Percentiles rank a stretch among this genome's conserved stretches.
These are phyloP conservation scores for Chrysocyon brachyurus DNA, from an alignment of 2,797 vertebrate genomes.

Conservation along the genomic window DNA sequence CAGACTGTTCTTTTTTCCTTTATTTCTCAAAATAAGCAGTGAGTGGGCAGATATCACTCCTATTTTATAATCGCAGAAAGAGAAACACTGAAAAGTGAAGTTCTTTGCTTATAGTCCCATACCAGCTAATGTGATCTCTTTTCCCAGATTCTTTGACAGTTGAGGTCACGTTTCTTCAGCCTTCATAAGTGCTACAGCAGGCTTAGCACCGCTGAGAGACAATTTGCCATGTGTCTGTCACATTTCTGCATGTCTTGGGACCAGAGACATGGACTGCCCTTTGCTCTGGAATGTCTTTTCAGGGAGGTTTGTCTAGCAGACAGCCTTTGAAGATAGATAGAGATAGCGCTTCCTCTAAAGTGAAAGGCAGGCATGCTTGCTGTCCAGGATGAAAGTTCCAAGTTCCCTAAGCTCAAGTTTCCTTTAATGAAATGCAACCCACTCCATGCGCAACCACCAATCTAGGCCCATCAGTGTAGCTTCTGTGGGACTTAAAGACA, in stretches of 20 bases:
- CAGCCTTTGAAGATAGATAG: conserved; percentile 21
- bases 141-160: neutral
- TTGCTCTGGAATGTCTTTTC: conserved; percentile 43
- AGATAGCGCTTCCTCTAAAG: neutral
- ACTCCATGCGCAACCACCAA: neutral
- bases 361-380: neutral
- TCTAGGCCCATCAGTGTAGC: neutral
- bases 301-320: conserved; percentile 16
- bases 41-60: conserved; percentile 73
- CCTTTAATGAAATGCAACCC: conserved; percentile 22
- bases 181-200: neutral
- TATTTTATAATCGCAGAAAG: conserved; percentile 76
- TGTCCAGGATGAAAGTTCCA: neutral
- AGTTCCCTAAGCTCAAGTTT: neutral
- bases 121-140: conserved; percentile 59
- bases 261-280: neutral
- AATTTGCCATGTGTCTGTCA: neutral
- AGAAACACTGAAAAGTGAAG: conserved; percentile 52
- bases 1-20: conserved; percentile 81
- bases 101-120: conserved; percentile 18
- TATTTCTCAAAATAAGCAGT: conserved; percentile 82
- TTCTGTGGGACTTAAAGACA: neutral
- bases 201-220: neutral
- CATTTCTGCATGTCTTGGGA: conserved; percentile 21
- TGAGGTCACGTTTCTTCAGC: neutral